Conservation (phyloP, 2,888 invertebrate species). For the Ochropleura plecta region DNA sequence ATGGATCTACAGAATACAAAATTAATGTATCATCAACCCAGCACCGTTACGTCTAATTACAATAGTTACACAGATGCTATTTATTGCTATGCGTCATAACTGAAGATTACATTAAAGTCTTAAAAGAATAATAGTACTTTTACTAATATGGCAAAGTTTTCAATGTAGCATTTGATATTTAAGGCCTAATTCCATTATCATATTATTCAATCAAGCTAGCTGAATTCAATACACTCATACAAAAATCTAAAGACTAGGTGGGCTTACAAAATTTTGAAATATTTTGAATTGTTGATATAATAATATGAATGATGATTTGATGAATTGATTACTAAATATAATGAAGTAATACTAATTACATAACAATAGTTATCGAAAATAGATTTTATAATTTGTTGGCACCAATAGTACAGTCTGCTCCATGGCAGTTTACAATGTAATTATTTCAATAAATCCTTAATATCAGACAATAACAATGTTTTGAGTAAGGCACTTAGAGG, state of each 20-base stretch:
- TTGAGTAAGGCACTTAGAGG: constrained; percentile 74
- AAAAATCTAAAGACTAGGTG: constrained; percentile 89
- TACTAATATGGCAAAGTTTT: constrained; percentile 91
- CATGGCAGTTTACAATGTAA: constrained; percentile 42
- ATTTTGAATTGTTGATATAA: constrained; percentile 69
- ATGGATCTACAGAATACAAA: constrained; percentile 87
- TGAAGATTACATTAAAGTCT: constrained; percentile 87
- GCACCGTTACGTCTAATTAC: constrained; percentile 89
- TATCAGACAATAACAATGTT: constrained; percentile 50
- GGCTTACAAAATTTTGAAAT: constrained; percentile 85
- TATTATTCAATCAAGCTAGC: constrained; percentile 81
- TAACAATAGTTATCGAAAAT: constrained; percentile 71
- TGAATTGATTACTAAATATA: constrained; percentile 65
- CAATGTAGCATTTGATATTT: constrained; percentile 88
- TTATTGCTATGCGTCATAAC: constrained; percentile 81
- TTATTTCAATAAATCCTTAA: constrained; percentile 36
- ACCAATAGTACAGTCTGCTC: constrained; percentile 65
- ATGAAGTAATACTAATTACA: constrained; percentile 71
- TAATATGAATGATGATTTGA: constrained; percentile 66
- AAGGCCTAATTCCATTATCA: constrained; percentile 84
- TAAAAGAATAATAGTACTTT: constrained; percentile 88
- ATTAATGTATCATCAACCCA: constrained; percentile 88
- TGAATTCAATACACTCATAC: constrained; percentile 81
- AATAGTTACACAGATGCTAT: constrained; percentile 87
- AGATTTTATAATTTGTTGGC: constrained; percentile 75